phyloP scores from a whole-genome alignment of 2,113 vertebrate genomes.

The Nothocercus julius region DNA sequence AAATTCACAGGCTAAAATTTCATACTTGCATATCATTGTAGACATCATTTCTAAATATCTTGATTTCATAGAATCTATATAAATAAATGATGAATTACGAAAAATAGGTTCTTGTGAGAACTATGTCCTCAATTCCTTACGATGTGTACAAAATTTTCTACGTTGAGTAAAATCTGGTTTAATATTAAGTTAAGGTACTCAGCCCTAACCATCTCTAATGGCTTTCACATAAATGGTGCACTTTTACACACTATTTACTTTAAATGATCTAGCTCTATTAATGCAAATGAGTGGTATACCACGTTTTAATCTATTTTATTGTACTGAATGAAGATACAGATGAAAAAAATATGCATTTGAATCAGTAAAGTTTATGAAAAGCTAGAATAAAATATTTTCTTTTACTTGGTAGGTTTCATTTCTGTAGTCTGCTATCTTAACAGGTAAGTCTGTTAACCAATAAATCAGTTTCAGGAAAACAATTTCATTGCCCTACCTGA shows the following conservation, averaged over 20 bases:
- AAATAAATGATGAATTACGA: constrained; percentile 35
- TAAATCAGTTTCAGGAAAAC: neutral
- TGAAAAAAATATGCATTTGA: neutral
- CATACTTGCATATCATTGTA: neutral
- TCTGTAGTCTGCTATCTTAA: neutral
- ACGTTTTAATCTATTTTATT: neutral
- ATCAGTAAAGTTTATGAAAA: neutral
- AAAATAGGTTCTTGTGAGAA: constrained; percentile 12
- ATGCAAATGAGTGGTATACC: neutral
- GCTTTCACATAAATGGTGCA: neutral
- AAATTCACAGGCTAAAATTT: constrained; percentile 28
- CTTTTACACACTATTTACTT: neutral
- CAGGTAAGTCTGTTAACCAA: neutral
- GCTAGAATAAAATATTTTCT: neutral
- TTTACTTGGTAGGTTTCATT: neutral
- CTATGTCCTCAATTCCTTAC: constrained; percentile 5
- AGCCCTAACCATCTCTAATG: neutral
- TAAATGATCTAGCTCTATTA: neutral
- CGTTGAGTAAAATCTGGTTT: neutral
- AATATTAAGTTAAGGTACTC: neutral
- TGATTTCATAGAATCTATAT: constrained; percentile 16
- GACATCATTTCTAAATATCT: neutral
- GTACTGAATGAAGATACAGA: neutral
- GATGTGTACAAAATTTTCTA: constrained; percentile 26
- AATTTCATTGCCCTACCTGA: too few relatives aligned